Evolutionary conservation across 1,140 invertebrate genomes (phyloP).

Genomic region (Portunus trituberculatus): DNA sequence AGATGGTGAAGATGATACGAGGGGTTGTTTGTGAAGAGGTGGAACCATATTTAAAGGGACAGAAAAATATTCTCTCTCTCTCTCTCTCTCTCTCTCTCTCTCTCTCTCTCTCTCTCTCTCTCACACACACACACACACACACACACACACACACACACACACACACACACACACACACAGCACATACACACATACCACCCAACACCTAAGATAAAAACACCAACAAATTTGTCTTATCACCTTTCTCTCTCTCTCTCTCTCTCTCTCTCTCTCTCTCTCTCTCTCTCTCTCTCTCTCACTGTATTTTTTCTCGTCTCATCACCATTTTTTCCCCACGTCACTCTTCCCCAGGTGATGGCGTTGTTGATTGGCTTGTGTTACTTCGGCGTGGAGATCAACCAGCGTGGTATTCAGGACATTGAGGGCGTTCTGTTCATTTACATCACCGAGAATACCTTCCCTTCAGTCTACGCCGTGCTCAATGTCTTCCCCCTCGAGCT

Average conservation of each 20-base stretch:
- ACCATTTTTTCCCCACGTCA: constrained; percentile 81
- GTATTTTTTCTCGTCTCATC: no score
- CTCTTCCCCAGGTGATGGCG: constrained; percentile 84
- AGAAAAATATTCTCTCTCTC: not conserved
- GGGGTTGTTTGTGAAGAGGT: not conserved
- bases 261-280: no score
- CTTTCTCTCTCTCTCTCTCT: constrained; percentile 65
- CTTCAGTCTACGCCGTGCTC: constrained; percentile 90
- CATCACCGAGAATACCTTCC: constrained; percentile 92
- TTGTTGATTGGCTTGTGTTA: constrained; percentile 89
- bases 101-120: no score
- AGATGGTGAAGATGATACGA: not conserved
- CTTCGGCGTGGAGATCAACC: constrained; percentile 84
- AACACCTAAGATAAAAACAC: no score
- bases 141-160: no score
- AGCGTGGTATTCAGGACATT: constrained; percentile 89
- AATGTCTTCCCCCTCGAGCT: constrained; percentile 87
- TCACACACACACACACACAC: no score
- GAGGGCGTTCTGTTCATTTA: constrained; percentile 91
- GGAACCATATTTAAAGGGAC: no score
- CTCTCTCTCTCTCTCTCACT: no score
- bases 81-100: not conserved
- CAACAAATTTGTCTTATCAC: no score
- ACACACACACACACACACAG: not conserved
- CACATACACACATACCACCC: not conserved